Base-by-base conservation (phyloP, 2,113 vertebrate genomes). In the Zapornia atra region DNA sequence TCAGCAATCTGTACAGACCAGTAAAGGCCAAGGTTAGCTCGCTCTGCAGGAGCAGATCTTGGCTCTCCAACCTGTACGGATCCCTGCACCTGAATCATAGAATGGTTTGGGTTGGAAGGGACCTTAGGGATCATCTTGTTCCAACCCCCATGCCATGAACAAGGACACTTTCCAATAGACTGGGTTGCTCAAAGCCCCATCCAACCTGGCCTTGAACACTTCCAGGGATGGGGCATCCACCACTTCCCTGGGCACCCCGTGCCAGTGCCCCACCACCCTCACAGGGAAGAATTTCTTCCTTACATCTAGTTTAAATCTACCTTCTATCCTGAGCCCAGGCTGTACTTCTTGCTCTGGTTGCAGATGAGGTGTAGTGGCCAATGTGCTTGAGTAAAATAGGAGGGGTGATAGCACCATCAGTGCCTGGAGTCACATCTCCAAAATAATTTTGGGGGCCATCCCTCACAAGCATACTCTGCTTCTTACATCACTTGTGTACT, bases 381-480 rank as follows among this genome's bases (percentile, higher is more conserved):
- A 3, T 0, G 0, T 57, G 6, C 4, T 9, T 51, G 72, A 17
- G 12, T 80, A 40, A 40, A 40, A 51, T 3, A 61, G 34, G 12
- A 77, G 64, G 84, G 31, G 13, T 69, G 36, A 12, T 34, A 64
- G 42, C 66, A 28, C 36, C 16, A 16, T 19, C 57, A n/a, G 20
- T 75, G 33, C 44, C 54, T 85, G 11, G 22, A 53, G 46, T 36
- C 65, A 6, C 16, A 57, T 68, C 56, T 44, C 24, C 46, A 14
- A 15, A 59, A 28, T 34, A 10, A 42, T 46, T 94, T 34, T 82
- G 38, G 34, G 15, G 26, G 9, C 29, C n/a, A 25, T 18, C 15
- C 15, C 12, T 8, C 16, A 21, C 25, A 68, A 28, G 26, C 15
- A 8, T 13, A 6, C 59, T 78, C 40, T 15, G 1, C 66, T 48